Percentiles rank a stretch among this genome's conserved stretches.
These are phyloP conservation scores for Pectinophora gossypiella DNA, from an alignment of 1,140 invertebrate species.

Conservation along the genomic window DNA sequence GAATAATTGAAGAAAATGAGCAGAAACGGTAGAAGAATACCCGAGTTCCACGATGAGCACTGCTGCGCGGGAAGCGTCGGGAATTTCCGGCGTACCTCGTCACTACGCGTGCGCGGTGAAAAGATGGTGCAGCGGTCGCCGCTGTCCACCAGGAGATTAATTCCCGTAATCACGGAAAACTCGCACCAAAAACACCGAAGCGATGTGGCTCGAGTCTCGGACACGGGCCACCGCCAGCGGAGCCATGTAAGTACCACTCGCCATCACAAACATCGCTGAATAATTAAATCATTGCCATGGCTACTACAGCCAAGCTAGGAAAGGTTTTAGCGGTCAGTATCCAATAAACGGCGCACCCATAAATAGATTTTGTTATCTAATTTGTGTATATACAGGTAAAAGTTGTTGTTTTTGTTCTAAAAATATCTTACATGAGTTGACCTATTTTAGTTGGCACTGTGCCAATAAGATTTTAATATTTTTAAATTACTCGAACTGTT, in stretches of 20 bases:
- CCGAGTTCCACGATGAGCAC: conserved; percentile 63
- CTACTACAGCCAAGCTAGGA: conserved; percentile 22
- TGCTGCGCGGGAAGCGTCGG: conserved; percentile 66
- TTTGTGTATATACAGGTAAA: no score
- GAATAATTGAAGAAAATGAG: conserved; percentile 62
- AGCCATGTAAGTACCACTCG: conserved; percentile 52
- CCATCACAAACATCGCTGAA: neutral
- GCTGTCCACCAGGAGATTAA: conserved; percentile 63
- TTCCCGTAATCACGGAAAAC: conserved; percentile 72
- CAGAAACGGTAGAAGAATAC: conserved; percentile 58
- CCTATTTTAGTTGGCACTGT: neutral
- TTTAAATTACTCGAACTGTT: no score
- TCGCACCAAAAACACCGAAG: conserved; percentile 53
- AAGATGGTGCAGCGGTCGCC: conserved; percentile 72
- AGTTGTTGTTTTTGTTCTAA: no score
- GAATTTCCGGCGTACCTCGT: conserved; percentile 66
- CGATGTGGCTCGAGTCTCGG: conserved; percentile 59
- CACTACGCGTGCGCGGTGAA: conserved; percentile 74
- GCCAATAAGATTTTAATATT: neutral
- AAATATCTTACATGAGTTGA: no score
- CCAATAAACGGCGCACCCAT: no score
- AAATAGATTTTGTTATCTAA: no score
- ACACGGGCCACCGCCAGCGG: conserved; percentile 61
- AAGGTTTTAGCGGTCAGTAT: no score
- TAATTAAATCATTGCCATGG: conserved; percentile 17